Percentiles rank a stretch among this genome's conserved stretches.
Conservation (phyloP, 2,888 invertebrate genomes). For the Pyrgus malvae region DNA sequence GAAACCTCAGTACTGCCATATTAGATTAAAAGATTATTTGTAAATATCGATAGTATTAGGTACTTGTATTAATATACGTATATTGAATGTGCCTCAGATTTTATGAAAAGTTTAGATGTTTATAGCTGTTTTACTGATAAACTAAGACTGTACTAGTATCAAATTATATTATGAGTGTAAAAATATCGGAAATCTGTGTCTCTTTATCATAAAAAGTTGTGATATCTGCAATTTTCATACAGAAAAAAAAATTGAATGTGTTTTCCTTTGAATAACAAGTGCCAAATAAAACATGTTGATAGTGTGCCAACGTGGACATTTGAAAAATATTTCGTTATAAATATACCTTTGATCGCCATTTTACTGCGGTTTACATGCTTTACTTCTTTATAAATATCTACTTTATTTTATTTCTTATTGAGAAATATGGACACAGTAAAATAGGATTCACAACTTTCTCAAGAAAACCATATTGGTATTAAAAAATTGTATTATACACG, state of each 20-base stretch:
- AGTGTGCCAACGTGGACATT: constrained; percentile 27
- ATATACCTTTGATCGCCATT: constrained; percentile 29
- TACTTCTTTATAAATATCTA: background rate
- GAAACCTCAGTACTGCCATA: constrained; percentile 79
- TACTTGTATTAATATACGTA: constrained; percentile 57
- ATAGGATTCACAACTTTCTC: too few species aligned
- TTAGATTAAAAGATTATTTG: constrained; percentile 60
- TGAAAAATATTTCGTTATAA: constrained; percentile 17
- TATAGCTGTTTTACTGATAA: constrained; percentile 45
- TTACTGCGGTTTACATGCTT: background rate
- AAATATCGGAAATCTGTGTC: background rate
- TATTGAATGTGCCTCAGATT: constrained; percentile 78
- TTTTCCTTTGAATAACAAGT: constrained; percentile 10
- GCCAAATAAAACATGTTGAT: constrained; percentile 35
- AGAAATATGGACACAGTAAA: too few species aligned
- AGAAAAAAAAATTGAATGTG: background rate
- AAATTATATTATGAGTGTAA: background rate
- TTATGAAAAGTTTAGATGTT: constrained; percentile 68
- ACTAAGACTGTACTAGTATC: constrained; percentile 57
- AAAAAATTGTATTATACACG: too few species aligned
- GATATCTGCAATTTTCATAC: background rate
- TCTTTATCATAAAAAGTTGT: too few species aligned
- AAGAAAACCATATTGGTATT: too few species aligned
- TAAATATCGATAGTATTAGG: constrained; percentile 47
- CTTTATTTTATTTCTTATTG: too few species aligned